Evolutionary conservation across 2,113 vertebrate genomes (phyloP).

Genomic region (Thalassarche chlororhynchos): DNA sequence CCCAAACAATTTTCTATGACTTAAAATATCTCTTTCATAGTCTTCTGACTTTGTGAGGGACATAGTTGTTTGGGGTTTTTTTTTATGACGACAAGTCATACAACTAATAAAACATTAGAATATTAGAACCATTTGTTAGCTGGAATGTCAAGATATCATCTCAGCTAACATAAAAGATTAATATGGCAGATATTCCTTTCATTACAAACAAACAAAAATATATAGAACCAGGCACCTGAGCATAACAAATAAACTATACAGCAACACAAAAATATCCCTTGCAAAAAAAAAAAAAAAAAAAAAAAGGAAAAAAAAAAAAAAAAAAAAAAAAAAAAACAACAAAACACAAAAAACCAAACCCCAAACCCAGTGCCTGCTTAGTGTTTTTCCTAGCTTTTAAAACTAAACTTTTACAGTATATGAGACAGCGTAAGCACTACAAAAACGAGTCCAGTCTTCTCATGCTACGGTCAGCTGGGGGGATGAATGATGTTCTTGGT

Average conservation of each 20-base stretch:
- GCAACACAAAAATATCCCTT: neutral
- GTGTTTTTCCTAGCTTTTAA: neutral
- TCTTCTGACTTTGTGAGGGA: no score
- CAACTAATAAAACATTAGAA: neutral
- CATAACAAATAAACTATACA: neutral
- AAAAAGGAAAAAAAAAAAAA: neutral
- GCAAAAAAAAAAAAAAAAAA: neutral
- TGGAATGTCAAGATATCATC: neutral
- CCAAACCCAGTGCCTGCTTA: neutral
- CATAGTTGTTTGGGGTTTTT: no score
- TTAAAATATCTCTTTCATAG: neutral
- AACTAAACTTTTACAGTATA: neutral
- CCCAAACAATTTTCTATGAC: neutral
- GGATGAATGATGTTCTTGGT: neutral
- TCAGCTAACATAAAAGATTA: neutral
- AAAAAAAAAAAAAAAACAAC: no score
- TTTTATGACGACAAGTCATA: neutral
- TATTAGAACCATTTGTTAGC: neutral
- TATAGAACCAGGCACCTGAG: neutral
- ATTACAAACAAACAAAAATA: neutral
- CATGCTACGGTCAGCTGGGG: neutral
- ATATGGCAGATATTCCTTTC: neutral
- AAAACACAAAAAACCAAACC: no score
- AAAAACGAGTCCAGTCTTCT: neutral
- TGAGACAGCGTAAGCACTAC: neutral